phyloP scores from a whole-genome alignment of 2,113 vertebrate species.

The Python bivittatus region DNA sequence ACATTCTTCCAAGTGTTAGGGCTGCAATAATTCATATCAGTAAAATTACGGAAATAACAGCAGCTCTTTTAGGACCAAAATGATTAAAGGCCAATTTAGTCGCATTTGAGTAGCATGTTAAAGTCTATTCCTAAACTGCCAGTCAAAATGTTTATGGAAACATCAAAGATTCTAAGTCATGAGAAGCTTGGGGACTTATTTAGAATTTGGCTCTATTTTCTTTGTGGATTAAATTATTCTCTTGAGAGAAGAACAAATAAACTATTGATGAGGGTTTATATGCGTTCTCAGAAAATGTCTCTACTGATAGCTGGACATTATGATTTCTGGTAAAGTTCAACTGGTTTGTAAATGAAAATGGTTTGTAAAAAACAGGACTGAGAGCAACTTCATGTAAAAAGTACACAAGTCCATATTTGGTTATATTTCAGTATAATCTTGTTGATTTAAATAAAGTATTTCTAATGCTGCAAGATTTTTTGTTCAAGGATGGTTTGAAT shows the following conservation, averaged over 20 bases:
- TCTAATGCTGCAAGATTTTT: neutral
- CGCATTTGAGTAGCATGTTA: neutral
- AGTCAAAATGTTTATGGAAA: neutral
- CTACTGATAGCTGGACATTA: neutral
- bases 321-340: neutral
- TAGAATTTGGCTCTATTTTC: neutral
- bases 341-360: neutral
- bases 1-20: neutral
- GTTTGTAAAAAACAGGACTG: neutral
- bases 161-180: neutral
- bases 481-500: neutral
- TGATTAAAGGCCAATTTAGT: neutral
- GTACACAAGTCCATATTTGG: too few species aligned
- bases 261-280: neutral
- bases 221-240: neutral
- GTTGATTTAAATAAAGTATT: neutral
- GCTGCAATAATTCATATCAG: neutral
- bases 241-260: neutral
- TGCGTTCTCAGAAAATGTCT: neutral
- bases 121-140: neutral
- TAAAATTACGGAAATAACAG: neutral
- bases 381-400: neutral
- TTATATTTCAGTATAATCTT: neutral
- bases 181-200: neutral
- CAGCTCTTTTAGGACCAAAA: neutral